Base-by-base conservation (phyloP, 2,888 invertebrate genomes). In the Dioctria rufipes region DNA sequence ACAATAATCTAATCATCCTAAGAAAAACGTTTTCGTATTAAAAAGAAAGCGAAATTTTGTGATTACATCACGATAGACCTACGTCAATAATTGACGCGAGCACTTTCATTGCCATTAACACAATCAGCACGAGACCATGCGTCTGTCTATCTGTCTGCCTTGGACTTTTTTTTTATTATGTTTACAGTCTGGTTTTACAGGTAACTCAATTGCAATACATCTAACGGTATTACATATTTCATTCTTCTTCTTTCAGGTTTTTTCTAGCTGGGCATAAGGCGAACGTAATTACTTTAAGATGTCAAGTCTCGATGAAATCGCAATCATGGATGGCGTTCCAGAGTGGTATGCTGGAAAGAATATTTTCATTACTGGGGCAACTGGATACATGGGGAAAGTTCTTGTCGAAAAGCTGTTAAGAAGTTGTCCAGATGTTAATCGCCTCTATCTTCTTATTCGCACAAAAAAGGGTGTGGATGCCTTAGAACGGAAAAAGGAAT, bases 331-430 rank as follows among this genome's bases (percentile, higher is more conserved):
- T 39, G 67, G 82, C 9, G 77, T 84, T 42, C 80, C 88, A 8
- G 85, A 85, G 25, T 89, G 88, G 86, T 89, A 88, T 86, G 86
- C 86, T 5, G 86, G 86, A 11, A 88, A 88, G 85, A 87, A 84
- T 0, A 90, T 98, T 61, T 91, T 98, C 83, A 91, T 98, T 80
- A 97, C 98, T 0, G 98, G 98, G 25, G 96, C 95, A 11, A 97
- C 97, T 0, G 98, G 98, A 0, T 98, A 98, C 89, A 92, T 98
- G 90, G 98, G 98, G 63, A 98, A 98, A 90, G 97, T 98, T 0
- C 90, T 98, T 4, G 91, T 98, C 0, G 98, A 98, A 89, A 99
- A 98, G 89, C 90, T 98, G 6, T 90, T 99, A 49, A 92, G 98
- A 5, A 88, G 87, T 82, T 94, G 94, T 84, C 92, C 93, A 0